Evolutionary conservation across 1,140 invertebrate genomes (phyloP), one percentile per base, ranked within the genome.

Genomic region (Melanaphis sacchari): DNA sequence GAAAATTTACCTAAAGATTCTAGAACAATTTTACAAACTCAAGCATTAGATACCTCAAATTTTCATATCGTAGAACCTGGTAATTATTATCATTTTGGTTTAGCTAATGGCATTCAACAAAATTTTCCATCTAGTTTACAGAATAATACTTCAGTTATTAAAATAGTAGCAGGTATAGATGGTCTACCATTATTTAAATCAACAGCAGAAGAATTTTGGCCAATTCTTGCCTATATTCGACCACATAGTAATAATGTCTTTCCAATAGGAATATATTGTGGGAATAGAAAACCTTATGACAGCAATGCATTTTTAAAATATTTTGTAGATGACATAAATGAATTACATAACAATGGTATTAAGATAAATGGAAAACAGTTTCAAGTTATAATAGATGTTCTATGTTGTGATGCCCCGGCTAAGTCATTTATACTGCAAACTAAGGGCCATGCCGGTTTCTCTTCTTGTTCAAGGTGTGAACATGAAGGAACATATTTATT

Each of bases 211-310:
- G n/a, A 93, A 26, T 94, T 94, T 76, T 95, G 94, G 94, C 94
- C 94, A n/a, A 95, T 95, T 59, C 91, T 94, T 26, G 94, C 94
- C 36, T 94, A 81, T 94, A 52, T 93, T 93, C 93, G 40, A 41
- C 82, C 82, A 84, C 26, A 84, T 84, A 41, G 40, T 41, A 84
- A 31, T 84, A 41, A 94, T 36, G 89, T 93, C 0, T 76, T 66
- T 94, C 49, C 59, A 36, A 66, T 52, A 94, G 46, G 87, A 36
- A 52, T 94, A 36, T 94, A 93, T 59, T 94, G 76, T 54, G 94
- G 94, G 9, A 41, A 94, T 18, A 91, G 41, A 52, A 94, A 94
- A 94, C 92, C 94, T 7, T 26, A 40, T 52, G 59, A 46, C 90
- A 76, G 46, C 31, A 94, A 94, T 84, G 49, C 90, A 24, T 94